Percentiles rank a stretch among this genome's conserved stretches.
Conservation (phyloP, 2,888 invertebrate species). For the Drosophila recens region DNA sequence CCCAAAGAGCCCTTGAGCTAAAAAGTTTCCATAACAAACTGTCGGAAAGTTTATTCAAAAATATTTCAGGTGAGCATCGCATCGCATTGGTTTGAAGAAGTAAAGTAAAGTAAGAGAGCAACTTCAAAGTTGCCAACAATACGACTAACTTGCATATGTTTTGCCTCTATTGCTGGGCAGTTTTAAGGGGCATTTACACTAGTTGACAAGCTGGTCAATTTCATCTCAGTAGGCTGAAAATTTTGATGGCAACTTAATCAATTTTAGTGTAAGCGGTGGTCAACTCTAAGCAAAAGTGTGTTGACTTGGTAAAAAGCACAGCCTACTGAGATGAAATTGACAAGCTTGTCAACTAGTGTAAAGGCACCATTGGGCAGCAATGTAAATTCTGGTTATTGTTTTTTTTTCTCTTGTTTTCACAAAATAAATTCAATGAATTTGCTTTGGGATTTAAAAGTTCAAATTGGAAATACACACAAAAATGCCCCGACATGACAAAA, state of each 20-base stretch:
- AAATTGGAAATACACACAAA: slow-evolving; percentile 59
- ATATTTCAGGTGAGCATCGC: slow-evolving; percentile 68
- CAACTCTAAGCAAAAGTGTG: no score
- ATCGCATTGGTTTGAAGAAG: not conserved
- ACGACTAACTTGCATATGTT: slow-evolving; percentile 58
- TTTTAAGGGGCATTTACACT: no score
- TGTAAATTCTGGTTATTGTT: slow-evolving; percentile 21
- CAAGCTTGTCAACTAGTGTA: no score
- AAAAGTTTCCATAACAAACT: slow-evolving; percentile 67
- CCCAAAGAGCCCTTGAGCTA: slow-evolving; percentile 48
- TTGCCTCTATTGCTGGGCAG: slow-evolving; percentile 24
- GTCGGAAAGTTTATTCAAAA: slow-evolving; percentile 65
- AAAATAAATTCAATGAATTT: slow-evolving; percentile 51
- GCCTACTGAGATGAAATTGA: no score
- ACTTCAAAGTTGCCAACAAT: slow-evolving; percentile 64
- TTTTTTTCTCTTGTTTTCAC: slow-evolving; percentile 7
- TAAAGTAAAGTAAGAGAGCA: slow-evolving; percentile 39
- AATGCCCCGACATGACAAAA: slow-evolving; percentile 27
- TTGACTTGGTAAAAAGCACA: no score
- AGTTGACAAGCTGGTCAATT: no score
- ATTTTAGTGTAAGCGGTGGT: no score
- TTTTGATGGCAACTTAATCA: no score
- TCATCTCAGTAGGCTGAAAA: no score
- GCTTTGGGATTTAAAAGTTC: slow-evolving; percentile 64
- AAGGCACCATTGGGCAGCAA: slow-evolving; percentile 25